Evolutionary conservation across 92 coral and sea anemone genomes (phyloP), one percentile per base, ranked within the genome.

Genomic region (Muricea muricata): DNA sequence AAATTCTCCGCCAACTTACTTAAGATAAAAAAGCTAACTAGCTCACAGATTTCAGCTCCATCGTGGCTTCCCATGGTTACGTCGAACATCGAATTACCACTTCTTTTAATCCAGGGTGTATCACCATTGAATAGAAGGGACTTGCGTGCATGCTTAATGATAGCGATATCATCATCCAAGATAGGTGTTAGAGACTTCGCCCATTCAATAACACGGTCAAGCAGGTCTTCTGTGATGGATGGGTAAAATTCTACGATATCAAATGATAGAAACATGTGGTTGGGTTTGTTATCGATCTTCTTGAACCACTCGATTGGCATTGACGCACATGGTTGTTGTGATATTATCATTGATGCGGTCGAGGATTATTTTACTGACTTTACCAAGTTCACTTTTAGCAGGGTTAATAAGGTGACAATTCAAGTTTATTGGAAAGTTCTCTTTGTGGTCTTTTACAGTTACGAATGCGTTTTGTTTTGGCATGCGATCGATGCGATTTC

Each of bases 271-370:
- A 89, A 89, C 8, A 47, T 26, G 79, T 65, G 70, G 10, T 39
- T 41, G 3, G 24, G n/a, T 69, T 90, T 90, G 52, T 74, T 66
- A 1, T 20, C 48, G 41, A 90, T 80, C 18, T 39, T 28, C 23
- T 80, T 41, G 52, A 90, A 90, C 93, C 88, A 86, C 18, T 90
- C 45, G 32, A 89, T 79, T n/a, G n/a, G n/a, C n/a, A n/a, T 50
- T 50, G 17, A 50, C 58, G 2, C 13, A 4, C 4, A 50, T 14
- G 18, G 18, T 11, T 50, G 58, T 8, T 50, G 4, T 4, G 18
- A 50, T 13, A 4, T 20, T 50, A 50, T 50, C 17, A 20, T 50
- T 50, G 24, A 50, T 50, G 13, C 17, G 4, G 17, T 50, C 58
- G 5, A 50, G 58, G 18, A 50, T 11, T 3, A 50, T 11, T 20